phyloP scores from a whole-genome alignment of 2,113 vertebrate species.

The Odobenus rosmarus region DNA sequence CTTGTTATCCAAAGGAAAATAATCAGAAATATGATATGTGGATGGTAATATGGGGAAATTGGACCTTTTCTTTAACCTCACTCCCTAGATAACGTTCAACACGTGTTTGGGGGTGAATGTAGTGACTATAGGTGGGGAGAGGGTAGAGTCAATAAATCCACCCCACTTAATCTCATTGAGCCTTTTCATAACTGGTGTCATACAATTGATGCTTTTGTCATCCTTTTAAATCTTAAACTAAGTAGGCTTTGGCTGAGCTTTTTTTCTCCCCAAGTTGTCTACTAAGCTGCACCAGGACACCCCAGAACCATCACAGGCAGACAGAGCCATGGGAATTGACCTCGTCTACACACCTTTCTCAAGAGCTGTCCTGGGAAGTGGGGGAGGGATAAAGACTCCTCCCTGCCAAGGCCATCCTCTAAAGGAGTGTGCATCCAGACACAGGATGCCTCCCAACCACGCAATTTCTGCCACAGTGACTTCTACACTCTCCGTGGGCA shows the following conservation, averaged over 20 bases:
- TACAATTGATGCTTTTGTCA: neutral
- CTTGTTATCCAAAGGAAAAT: neutral
- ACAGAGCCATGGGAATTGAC: neutral
- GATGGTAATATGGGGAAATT: neutral
- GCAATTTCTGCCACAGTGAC: neutral
- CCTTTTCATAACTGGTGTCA: neutral
- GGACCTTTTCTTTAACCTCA: neutral
- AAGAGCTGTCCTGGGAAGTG: neutral
- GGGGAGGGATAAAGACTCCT: neutral
- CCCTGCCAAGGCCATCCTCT: too few relatives aligned
- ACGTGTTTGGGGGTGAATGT: neutral
- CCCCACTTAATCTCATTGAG: neutral
- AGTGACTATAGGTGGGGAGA: neutral
- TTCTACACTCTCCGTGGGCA: neutral
- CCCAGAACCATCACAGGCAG: neutral
- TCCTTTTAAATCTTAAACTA: neutral
- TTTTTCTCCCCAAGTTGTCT: neutral
- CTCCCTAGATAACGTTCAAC: neutral
- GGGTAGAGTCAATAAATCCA: neutral
- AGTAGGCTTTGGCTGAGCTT: neutral
- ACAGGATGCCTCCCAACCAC: neutral
- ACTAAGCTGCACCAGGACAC: neutral
- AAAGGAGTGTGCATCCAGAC: neutral
- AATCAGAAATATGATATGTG: neutral
- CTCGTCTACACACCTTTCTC: neutral